These are phyloP conservation scores for Pandion haliaetus DNA, from an alignment of 2,113 vertebrate species.

Conservation along the genomic window DNA sequence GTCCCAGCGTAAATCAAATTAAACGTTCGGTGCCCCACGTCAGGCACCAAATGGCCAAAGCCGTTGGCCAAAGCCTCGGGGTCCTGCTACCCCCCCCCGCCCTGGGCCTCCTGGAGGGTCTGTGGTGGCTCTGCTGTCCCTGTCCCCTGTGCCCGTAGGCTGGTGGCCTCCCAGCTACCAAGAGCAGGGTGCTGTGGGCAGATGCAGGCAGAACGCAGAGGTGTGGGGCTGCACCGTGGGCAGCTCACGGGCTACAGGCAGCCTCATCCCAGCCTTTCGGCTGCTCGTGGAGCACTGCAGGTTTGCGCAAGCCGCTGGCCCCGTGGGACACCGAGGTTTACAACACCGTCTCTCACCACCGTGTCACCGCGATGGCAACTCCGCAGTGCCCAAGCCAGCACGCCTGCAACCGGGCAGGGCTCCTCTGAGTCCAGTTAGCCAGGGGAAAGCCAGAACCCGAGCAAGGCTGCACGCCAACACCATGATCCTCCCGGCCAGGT, in stretches of 20 bases:
- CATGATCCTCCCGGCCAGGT: fast-evolving
- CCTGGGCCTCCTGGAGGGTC: not conserved
- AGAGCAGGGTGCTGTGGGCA: not conserved
- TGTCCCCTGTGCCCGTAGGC: not conserved
- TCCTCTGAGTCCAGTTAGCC: fast-evolving
- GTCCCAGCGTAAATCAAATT: not conserved
- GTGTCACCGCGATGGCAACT: not conserved
- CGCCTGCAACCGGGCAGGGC: not conserved
- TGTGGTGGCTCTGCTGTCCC: not conserved
- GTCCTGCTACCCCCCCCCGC: too few relatives aligned
- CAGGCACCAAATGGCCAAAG: not conserved
- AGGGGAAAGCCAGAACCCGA: not conserved
- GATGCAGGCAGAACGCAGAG: not conserved
- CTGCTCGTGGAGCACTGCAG: not conserved
- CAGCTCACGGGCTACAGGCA: not conserved
- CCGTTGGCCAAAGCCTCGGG: not conserved
- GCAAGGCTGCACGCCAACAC: not conserved
- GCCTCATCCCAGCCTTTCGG: not conserved
- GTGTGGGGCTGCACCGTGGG: not conserved
- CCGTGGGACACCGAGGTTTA: not conserved
- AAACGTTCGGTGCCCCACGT: fast-evolving
- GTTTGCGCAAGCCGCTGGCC: not conserved
- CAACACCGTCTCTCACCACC: not conserved
- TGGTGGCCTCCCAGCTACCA: not conserved
- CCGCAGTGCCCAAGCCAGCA: not conserved